A percentile compares a stretch with the other conserved stretches of the same genome.
phyloP scores from a whole-genome alignment of 2,888 invertebrate genomes.

The Drosophila borborema region DNA sequence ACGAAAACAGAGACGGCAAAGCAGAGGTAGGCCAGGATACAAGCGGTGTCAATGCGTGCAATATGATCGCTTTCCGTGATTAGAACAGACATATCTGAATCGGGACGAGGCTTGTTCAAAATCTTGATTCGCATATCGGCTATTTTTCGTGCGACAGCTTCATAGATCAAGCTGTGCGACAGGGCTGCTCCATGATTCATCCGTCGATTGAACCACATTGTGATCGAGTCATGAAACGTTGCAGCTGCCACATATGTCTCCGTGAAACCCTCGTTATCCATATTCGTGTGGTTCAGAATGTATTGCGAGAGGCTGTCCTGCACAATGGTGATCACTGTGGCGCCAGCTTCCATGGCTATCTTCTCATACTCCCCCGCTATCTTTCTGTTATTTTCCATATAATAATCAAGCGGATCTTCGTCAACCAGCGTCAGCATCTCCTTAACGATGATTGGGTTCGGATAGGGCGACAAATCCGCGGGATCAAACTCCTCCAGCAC shows the following conservation, averaged over 20 bases:
- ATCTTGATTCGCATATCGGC: constrained; percentile 77
- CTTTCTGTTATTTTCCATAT: rapidly evolving
- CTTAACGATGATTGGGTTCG: constrained; percentile 8
- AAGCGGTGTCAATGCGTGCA: rapidly evolving
- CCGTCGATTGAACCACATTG: constrained; percentile 54
- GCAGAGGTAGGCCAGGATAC: constrained; percentile 84
- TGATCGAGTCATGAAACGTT: constrained; percentile 10
- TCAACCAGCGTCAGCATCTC: neutral
- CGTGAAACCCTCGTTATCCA: neutral
- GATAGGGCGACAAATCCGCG: constrained; percentile 2
- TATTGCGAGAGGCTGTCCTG: neutral
- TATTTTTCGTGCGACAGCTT: constrained; percentile 36
- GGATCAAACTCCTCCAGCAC: neutral
- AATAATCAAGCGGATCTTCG: neutral
- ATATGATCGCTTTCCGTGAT: rapidly evolving
- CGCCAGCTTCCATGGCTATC: constrained; percentile 18
- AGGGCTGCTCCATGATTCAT: constrained; percentile 52
- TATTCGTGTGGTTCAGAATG: constrained; percentile 5
- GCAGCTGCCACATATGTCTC: constrained; percentile 36
- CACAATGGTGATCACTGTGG: neutral
- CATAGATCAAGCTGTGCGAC: constrained; percentile 44
- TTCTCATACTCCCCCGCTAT: constrained; percentile 3
- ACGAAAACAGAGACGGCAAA: constrained; percentile 84
- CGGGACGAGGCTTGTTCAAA: constrained; percentile 88
- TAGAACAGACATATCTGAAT: neutral